These are phyloP conservation scores for Sceliomorpha sp. DNA, from an alignment of 2,888 invertebrate species.

Conservation along the genomic window DNA sequence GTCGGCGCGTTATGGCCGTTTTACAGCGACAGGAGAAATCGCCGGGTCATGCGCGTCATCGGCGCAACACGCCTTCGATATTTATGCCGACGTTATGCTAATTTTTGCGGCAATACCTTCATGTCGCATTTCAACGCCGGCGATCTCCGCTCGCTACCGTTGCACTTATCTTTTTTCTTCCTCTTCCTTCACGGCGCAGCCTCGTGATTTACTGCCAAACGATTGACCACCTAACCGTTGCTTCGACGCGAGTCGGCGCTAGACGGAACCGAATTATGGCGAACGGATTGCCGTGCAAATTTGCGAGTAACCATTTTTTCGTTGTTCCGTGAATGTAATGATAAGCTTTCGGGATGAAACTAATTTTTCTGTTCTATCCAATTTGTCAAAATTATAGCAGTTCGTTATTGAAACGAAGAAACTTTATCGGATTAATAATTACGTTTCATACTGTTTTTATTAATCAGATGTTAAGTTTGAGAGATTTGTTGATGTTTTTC, in stretches of 20 bases:
- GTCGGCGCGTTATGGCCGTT: conserved; percentile 39
- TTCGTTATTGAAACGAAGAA: too few relatives aligned
- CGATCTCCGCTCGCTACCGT: conserved; percentile 59
- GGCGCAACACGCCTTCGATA: conserved; percentile 63
- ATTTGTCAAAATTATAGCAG: too few relatives aligned
- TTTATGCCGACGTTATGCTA: conserved; percentile 72
- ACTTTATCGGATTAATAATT: too few relatives aligned
- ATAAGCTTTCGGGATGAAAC: neutral
- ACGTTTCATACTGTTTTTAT: too few relatives aligned
- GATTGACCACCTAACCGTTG: conserved; percentile 57
- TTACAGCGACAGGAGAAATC: conserved; percentile 57
- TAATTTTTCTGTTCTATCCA: too few relatives aligned
- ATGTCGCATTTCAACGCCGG: conserved; percentile 69
- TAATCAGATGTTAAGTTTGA: too few relatives aligned
- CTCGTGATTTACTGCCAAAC: conserved; percentile 62
- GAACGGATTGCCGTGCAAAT: conserved; percentile 2
- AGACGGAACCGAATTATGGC: conserved; percentile 11
- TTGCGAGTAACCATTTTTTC: conserved; percentile 21
- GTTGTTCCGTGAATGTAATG: conserved; percentile 4
- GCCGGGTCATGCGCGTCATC: conserved; percentile 59
- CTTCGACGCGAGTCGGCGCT: conserved; percentile 44
- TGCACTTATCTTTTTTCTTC: conserved; percentile 58
- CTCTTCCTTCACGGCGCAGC: conserved; percentile 51
- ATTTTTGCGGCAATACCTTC: conserved; percentile 67
- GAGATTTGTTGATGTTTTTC: too few relatives aligned